Evolutionary conservation across 1,140 invertebrate species (phyloP).

Genomic region (Cotesia glomerata): DNA sequence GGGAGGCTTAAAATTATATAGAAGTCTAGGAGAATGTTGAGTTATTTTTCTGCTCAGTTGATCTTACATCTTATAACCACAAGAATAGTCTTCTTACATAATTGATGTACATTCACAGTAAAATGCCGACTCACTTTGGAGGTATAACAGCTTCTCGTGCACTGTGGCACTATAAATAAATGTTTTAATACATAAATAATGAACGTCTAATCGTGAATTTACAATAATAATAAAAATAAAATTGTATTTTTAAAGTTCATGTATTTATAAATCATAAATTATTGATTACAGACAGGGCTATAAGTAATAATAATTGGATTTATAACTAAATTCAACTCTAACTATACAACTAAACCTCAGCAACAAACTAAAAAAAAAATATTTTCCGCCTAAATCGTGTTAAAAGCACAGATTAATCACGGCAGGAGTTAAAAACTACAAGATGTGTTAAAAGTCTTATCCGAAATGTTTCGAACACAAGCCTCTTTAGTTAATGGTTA

Average conservation of each 20-base stretch:
- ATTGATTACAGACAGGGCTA: too few relatives aligned
- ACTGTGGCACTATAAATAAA: slow-evolving; percentile 27
- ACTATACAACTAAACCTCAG: too few relatives aligned
- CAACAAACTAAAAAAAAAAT: too few relatives aligned
- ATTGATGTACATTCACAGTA: slow-evolving; percentile 33
- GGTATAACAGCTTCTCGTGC: slow-evolving; percentile 12
- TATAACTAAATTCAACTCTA: too few relatives aligned
- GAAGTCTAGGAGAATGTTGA: too few relatives aligned
- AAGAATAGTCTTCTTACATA: slow-evolving; percentile 26
- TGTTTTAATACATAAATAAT: slow-evolving; percentile 35
- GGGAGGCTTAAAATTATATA: slow-evolving; percentile 3
- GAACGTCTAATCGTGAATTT: slow-evolving; percentile 17
- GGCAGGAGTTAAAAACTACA: background rate
- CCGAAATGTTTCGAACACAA: background rate
- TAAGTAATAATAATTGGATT: too few relatives aligned
- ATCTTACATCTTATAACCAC: background rate
- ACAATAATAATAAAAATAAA: background rate
- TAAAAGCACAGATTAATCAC: background rate
- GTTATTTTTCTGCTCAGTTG: slow-evolving; percentile 12
- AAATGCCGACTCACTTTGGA: slow-evolving; percentile 34
- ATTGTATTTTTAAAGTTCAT: background rate
- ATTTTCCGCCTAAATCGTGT: too few relatives aligned
- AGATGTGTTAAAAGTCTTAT: background rate
- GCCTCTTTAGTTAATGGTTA: slow-evolving; percentile 22
- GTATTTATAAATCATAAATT: too few relatives aligned